Base-by-base conservation (phyloP, 2,797 vertebrate genomes). In the Carapus acus region DNA sequence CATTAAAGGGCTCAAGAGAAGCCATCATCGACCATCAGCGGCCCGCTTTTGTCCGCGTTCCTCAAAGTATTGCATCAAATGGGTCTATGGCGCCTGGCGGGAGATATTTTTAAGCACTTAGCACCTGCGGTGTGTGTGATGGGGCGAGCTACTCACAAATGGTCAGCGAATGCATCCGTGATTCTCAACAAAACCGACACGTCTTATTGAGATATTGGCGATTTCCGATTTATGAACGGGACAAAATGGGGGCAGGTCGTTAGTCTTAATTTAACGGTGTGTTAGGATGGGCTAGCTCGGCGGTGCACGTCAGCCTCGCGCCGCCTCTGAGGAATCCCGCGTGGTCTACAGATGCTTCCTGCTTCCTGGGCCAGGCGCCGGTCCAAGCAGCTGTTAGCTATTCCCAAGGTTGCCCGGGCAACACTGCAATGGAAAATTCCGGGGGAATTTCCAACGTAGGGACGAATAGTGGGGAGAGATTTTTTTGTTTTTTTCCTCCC, bases 351-450 rank as follows among this genome's bases (percentile, higher is more conserved):
- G 53, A 78, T 73, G 66, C 56, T 76, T 80, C 65, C 72, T 72
- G 73, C n/a, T n/a, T 54, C 40, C 48, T 22, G 29, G 60, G 61
- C 44, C 36, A 46, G 53, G 61, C 63, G 74, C 56, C 36, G 14
- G 34, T 65, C 66, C 71, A 74, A 68, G 77, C 84, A 86, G 81
- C 78, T 87, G 85, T 72, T 83, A 82, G 59, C 80, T 43, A 85
- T 87, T 86, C 57, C 54, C 63, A 47, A 61, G 45, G 73, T 83
- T 84, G 61, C 74, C 78, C 16, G 29, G 79, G 79, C 57, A 84
- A 83, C 81, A 2, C 19, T 52, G 73, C 63, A 83, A 75, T 81
- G 85, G 85, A 87, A 87, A 83, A 78, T 81, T 81, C 73, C 75
- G 59, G 67, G 68, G 58, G 72, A 69, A 63, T 77, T 76, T 71